Conservation (phyloP, 1,140 invertebrate species). For the Drosophila lacertosa region DNA sequence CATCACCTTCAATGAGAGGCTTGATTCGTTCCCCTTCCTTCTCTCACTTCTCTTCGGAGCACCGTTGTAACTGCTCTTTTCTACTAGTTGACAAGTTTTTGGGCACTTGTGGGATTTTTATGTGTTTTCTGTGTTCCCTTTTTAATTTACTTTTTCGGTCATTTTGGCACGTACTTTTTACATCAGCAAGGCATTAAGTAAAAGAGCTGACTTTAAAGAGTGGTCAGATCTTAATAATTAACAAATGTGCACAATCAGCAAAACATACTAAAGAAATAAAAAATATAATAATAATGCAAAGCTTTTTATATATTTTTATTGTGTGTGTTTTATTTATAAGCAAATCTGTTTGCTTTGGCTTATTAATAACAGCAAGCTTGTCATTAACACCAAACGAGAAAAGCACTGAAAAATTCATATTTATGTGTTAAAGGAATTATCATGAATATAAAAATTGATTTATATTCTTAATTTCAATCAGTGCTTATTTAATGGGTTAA, state of each 20-base stretch:
- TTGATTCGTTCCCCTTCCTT: neutral
- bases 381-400: neutral
- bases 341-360: neutral
- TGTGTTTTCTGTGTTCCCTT: neutral
- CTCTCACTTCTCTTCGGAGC: too few species aligned
- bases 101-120: constrained; percentile 56
- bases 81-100: constrained; percentile 52
- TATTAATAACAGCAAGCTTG: neutral
- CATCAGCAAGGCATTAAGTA: constrained; percentile 26
- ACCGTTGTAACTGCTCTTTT: constrained; percentile 60
- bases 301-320: too few species aligned
- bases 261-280: too few species aligned
- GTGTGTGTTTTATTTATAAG: too few species aligned
- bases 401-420: neutral
- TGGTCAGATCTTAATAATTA: too few species aligned
- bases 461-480: constrained; percentile 22
- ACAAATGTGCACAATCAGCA: too few species aligned
- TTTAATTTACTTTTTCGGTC: constrained; percentile 40
- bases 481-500: constrained; percentile 23
- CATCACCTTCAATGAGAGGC: constrained; percentile 49
- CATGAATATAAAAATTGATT: constrained; percentile 18
- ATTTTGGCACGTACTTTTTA: constrained; percentile 49
- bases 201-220: too few species aligned
- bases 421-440: constrained; percentile 6
- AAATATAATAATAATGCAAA: too few species aligned